Evolutionary conservation across 1,140 invertebrate genomes (phyloP), one percentile per base, ranked within the genome.

Genomic region (Odontomachus brunneus): DNA sequence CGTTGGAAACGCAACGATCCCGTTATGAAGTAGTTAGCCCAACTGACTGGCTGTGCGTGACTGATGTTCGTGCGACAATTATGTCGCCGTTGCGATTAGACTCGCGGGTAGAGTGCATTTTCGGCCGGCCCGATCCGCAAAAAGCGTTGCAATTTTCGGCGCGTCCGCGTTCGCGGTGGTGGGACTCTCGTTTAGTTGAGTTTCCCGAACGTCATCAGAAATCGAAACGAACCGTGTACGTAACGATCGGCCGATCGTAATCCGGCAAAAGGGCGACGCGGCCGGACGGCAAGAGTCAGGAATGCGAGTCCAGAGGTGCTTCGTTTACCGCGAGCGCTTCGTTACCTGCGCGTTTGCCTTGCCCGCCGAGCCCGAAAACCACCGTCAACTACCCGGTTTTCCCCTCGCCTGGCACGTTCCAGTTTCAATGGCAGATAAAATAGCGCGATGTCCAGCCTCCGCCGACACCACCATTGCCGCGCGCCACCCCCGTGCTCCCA

Each of bases 401-500:
- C 84, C 60, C 33, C 51, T 55, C 53, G 55, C 60, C 49, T 59
- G 73, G 49, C 74, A n/a, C 86, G 86, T 80, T 83, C 87, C 86
- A 88, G 83, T 88, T 88, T 88, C 86, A 87, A 88, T 88, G 87
- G 86, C 66, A 85, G 86, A 88, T 87, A 88, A 88, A 88, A 88
- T 87, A 88, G 83, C 85, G 83, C 76, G 72, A 53, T 81, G 75
- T 81, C 82, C 86, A 88, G 71, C 69, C 86, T 82, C 82, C 82
- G 49, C 82, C 84, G 59, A 87, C 82, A 69, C 55, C 74, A 38
- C 33, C 67, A 63, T 57, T 60, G 22, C 72, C 71, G 44, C 38
- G 59, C 49, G n/a, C 84, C 53, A 11, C 74, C 63, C 53, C 49
- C 44, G n/a, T n/a, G n/a, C n/a, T n/a, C n/a, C n/a, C 38, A 57